A percentile compares a stretch with the other conserved stretches of the same genome.
These are phyloP conservation scores for Zaprionus tsacasi DNA, from an alignment of 1,140 invertebrate genomes.

Conservation along the genomic window DNA sequence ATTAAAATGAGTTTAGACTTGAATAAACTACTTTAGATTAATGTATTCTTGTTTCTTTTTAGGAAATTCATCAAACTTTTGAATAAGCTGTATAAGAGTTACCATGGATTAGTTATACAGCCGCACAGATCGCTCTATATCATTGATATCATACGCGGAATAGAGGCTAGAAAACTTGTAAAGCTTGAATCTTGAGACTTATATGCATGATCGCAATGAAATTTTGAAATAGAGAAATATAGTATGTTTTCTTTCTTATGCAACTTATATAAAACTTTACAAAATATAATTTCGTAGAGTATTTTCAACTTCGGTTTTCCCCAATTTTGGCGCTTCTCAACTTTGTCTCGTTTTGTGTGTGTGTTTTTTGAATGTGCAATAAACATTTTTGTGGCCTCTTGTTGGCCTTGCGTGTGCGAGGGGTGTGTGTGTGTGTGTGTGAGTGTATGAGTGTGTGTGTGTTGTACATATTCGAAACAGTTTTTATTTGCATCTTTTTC, in stretches of 20 bases:
- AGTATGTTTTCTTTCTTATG: no score
- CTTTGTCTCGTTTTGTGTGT: slow-evolving; percentile 25
- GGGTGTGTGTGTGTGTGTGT: not conserved
- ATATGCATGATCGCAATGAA: not conserved
- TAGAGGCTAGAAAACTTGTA: not conserved
- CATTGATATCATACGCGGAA: not conserved
- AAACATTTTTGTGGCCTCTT: slow-evolving; percentile 57
- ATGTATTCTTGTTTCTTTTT: no score
- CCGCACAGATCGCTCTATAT: not conserved
- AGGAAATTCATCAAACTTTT: not conserved
- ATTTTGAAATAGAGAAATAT: no score
- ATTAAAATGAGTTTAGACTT: no score
- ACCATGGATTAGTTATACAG: not conserved
- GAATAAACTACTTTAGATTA: no score
- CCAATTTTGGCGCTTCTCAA: not conserved
- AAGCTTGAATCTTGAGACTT: not conserved
- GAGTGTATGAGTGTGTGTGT: slow-evolving; percentile 13
- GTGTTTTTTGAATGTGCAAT: slow-evolving; percentile 60
- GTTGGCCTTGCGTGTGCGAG: slow-evolving; percentile 13
- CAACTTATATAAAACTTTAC: no score
- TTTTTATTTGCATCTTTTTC: slow-evolving; percentile 45
- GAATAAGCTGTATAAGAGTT: not conserved
- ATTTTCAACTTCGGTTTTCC: not conserved
- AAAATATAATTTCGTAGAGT: not conserved
- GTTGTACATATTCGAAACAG: slow-evolving; percentile 23